Evolutionary conservation across 2,888 invertebrate genomes (phyloP), one percentile per base, ranked within the genome.

Genomic region (Zootermopsis nevadensis): DNA sequence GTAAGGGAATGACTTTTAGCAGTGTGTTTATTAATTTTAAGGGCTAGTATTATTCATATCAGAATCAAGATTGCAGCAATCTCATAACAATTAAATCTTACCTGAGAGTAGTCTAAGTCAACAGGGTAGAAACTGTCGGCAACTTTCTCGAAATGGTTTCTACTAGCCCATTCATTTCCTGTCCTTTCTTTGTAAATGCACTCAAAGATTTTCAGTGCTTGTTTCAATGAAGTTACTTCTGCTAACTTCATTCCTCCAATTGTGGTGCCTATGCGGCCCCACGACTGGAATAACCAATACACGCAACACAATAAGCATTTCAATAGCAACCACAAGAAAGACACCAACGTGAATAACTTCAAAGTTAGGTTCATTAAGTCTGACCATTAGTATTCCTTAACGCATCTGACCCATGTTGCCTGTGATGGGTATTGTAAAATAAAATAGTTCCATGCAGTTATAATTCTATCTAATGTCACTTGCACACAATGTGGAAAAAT

Each of bases 191-290:
- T 87, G 88, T 94, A 98, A 0, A 93, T 86, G 0, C 87, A 84
- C 86, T 93, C 90, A 88, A 98, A 99, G 12, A 89, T 87, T 0
- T 86, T 2, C 1, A 94, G 91, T 0, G 96, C 97, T 0, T 93
- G 90, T 0, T 91, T 86, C 2, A 93, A 86, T 0, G 89, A 88
- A 0, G 80, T 35, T 86, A 90, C 91, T 0, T 88, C 86, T 42
- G 94, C 93, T 1, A 94, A 85, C 88, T 94, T 95, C 38, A 89
- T 92, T n/a, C 93, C 93, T 8, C 99, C 99, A 87, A 98, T 96
- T 0, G 94, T 95, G 0, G 99, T 99, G 7, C 99, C 99, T 86
- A 99, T 98, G 84, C 99, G 93, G 22, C 99, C 99, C 99, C 99
- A 99, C 0, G 97, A 92, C 27, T 98, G 93, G 90, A 97, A 98